These are phyloP conservation scores for Antechinus flavipes DNA, from an alignment of 2,113 vertebrate genomes.

Conservation along the genomic window DNA sequence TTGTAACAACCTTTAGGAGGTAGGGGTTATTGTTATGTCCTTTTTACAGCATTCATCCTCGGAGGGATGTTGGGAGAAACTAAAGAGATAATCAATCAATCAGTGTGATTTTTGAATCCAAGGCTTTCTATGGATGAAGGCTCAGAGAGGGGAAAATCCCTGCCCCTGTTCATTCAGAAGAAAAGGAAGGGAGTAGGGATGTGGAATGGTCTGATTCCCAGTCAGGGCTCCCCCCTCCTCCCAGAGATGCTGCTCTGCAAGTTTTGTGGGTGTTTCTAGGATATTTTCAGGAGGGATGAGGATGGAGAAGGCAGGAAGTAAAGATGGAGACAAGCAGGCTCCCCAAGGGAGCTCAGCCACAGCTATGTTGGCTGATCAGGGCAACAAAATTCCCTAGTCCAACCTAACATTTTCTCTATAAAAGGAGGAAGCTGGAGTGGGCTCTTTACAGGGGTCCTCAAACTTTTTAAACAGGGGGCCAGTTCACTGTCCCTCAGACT, in stretches of 20 bases:
- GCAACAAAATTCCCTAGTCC: neutral
- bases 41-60: neutral
- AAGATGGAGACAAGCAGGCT: neutral
- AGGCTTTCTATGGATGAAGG: neutral
- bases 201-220: neutral
- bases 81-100: neutral
- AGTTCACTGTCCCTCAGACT: too few species aligned
- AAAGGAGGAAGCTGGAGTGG: neutral
- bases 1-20: neutral
- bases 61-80: neutral
- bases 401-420: neutral
- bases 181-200: neutral
- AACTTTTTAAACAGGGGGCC: too few species aligned
- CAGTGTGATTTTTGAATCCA: neutral
- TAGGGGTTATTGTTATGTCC: neutral
- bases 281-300: neutral
- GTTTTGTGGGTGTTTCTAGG: neutral
- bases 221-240: neutral
- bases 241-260: neutral
- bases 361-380: neutral
- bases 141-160: neutral
- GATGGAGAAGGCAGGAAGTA: neutral
- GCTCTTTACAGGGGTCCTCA: neutral
- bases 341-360: neutral
- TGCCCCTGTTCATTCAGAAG: neutral